Base-by-base conservation (phyloP, 2,888 invertebrate species). In the Selenia dentaria region DNA sequence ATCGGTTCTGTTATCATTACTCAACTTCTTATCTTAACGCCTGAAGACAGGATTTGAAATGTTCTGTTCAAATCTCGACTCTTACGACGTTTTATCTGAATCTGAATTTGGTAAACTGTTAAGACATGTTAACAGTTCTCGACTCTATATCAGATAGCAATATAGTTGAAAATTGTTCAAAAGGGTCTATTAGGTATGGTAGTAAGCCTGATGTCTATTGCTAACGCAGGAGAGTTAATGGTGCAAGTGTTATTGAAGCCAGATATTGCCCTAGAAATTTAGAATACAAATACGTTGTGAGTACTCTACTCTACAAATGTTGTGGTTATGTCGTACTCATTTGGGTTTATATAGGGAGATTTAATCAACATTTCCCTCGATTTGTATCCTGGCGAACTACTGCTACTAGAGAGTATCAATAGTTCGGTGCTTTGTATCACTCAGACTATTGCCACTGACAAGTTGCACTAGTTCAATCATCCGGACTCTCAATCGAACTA, bases 231-330 rank as follows among this genome's bases (percentile, higher is more conserved):
- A 74, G 74, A 82, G 82, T 83, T 82, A 87, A 86, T 84, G 83
- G 79, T 68, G 78, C 82, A 80, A 80, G 78, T 84, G 79, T 81
- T 85, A 85, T 83, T 80, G 84, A 78, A 81, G 83, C 76, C 77
- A 80, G 81, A 82, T 83, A 84, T 80, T 80, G 74, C 71, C 63
- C 67, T 47, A 56, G 62, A 67, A 67, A 70, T 75, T 69, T 67
- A 67, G 66, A 67, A 70, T 62, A 55, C 9, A 27, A 59, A 40
- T 59, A 58, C 59, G 62, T 47, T 62, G 67, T 25, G 66, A 67
- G 54, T 52, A 49, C 46, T 45, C 48, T 4, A 16, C 4, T 16
- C 16, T 16, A 16, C 16, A 16, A 16, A 16, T 16, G 16, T 16
- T 16, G 2, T 4, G 16, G 16, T 16, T 16, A 16, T 16, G 16